phyloP scores from a whole-genome alignment of 1,140 invertebrate genomes.

The Saccostrea glomerata region DNA sequence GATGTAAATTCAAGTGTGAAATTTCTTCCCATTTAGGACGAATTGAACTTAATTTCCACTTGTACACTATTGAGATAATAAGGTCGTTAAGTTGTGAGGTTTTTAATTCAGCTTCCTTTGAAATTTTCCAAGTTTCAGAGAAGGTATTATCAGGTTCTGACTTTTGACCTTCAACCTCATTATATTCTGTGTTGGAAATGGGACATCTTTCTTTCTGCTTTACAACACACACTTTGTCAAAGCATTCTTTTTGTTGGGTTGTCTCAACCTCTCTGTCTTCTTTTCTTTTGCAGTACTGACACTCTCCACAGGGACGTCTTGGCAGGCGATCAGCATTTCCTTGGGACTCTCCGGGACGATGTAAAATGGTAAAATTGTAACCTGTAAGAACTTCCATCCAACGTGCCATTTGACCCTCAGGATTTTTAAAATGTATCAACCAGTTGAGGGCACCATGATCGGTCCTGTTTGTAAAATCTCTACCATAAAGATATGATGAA shows the following conservation, averaged over 20 bases:
- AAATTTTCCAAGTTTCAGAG: neutral
- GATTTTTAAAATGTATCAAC: too few relatives aligned
- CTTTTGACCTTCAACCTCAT: neutral
- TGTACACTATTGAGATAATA: neutral
- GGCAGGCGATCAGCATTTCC: neutral
- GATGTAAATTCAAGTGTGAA: too few relatives aligned
- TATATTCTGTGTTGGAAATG: neutral
- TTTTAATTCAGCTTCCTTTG: slow-evolving; percentile 17
- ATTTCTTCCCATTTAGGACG: neutral
- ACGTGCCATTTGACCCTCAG: too few relatives aligned
- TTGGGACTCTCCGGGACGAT: neutral
- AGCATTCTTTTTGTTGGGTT: neutral
- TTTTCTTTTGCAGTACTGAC: slow-evolving; percentile 24
- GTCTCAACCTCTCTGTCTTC: neutral
- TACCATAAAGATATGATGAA: neutral
- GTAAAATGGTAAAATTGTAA: too few relatives aligned
- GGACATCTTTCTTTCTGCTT: neutral
- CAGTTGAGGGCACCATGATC: too few relatives aligned
- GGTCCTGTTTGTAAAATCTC: slow-evolving; percentile 4
- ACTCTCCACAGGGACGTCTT: too few relatives aligned
- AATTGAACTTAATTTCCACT: neutral
- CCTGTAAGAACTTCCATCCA: too few relatives aligned
- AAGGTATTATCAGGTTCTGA: neutral
- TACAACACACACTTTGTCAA: neutral
- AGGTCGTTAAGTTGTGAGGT: neutral